These are phyloP conservation scores for Cyanistes caeruleus DNA, from an alignment of 2,113 vertebrate species.

Conservation along the genomic window DNA sequence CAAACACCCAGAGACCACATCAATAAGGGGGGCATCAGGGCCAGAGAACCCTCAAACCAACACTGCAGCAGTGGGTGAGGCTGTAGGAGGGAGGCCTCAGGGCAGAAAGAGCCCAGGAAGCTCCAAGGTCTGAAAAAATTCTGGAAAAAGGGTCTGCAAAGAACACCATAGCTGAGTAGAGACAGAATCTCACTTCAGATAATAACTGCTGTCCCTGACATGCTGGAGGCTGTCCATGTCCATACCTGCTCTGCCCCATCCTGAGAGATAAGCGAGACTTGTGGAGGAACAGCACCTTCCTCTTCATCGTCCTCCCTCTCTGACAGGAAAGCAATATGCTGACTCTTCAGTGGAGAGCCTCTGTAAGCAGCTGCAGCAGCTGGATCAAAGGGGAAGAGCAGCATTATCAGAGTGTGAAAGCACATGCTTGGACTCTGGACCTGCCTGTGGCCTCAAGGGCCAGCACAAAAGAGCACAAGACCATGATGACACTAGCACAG, in stretches of 20 bases:
- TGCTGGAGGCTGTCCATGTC: neutral
- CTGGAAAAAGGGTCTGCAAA: neutral
- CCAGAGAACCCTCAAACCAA: neutral
- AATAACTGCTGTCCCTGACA: neutral
- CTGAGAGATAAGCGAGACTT: conserved; percentile 75
- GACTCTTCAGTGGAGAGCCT: conserved; percentile 46
- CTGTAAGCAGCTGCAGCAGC: conserved; percentile 58
- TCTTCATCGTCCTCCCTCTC: conserved; percentile 69
- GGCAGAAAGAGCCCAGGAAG: neutral
- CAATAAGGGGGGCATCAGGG: accelerated
- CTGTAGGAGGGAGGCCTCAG: neutral
- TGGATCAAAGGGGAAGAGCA: conserved; percentile 31
- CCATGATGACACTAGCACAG: neutral
- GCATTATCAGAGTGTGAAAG: neutral
- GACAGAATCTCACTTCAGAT: neutral
- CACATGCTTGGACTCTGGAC: accelerated
- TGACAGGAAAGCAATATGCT: conserved; percentile 68
- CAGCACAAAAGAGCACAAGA: neutral
- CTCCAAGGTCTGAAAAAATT: neutral
- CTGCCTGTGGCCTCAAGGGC: neutral
- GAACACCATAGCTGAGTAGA: neutral
- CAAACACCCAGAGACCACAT: neutral
- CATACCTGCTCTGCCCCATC: conserved; percentile 78
- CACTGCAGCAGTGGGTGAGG: neutral
- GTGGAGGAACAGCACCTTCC: conserved; percentile 28